Conservation (phyloP, 2,888 invertebrate genomes). For the Dryococelus australis region DNA sequence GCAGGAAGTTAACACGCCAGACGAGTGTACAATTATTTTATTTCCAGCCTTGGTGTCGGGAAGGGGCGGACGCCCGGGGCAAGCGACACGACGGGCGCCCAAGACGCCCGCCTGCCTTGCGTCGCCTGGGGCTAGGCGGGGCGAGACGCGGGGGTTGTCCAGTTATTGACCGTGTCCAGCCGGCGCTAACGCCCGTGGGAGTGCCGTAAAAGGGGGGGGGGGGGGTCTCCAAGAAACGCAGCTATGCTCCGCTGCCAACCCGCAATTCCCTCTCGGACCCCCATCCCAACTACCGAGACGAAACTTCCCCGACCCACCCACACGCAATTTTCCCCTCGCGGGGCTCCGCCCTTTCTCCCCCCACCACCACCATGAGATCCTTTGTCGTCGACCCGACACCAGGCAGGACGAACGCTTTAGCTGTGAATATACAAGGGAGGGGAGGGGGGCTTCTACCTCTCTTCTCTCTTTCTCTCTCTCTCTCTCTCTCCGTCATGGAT, state of each 20-base stretch:
- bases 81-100: too few relatives aligned
- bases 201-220: not conserved
- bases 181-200: conserved; percentile 1
- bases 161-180: conserved; percentile 57
- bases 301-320: not conserved
- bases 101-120: too few relatives aligned
- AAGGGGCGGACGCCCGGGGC: too few relatives aligned
- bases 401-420: not conserved
- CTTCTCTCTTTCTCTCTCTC: too few relatives aligned
- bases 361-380: not conserved
- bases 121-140: not conserved
- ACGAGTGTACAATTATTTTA: too few relatives aligned
- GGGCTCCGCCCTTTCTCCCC: not conserved
- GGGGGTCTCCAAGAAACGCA: conserved; percentile 23
- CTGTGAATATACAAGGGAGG: not conserved
- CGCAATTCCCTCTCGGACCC: not conserved
- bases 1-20: too few relatives aligned
- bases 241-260: not conserved
- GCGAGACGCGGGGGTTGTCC: too few relatives aligned
- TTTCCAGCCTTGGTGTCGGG: too few relatives aligned
- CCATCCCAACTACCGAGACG: not conserved
- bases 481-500: not conserved
- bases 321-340: too few relatives aligned
- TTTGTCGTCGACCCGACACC: conserved; percentile 10
- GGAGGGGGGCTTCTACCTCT: not conserved